Base-by-base conservation (phyloP, 2,888 invertebrate genomes). In the Diplazon laetatorius region DNA sequence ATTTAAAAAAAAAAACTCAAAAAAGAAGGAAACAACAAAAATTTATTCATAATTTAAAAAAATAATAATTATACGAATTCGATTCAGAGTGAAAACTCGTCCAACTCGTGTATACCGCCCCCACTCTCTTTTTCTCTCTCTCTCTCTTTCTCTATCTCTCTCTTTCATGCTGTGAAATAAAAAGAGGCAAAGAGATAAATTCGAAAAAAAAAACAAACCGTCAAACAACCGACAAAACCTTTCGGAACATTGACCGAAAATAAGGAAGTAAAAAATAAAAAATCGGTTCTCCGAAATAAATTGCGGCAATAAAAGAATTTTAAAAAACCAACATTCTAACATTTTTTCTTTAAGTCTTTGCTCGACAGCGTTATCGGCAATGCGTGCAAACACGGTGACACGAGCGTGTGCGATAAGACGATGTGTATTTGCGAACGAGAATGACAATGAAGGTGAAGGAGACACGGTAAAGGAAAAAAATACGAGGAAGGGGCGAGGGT, bases 401-500 rank as follows among this genome's bases (percentile, higher is more conserved):
- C 50, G 62, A 77, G 20, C 71, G 35, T 37, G 70, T 48, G 70
- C 52, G 55, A 68, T 77, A 72, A 77, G 62, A 60, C n/a, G 16
- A 8, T 20, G n/a, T 44, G 35, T 12, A 44, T 25, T n/a, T 55
- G 52, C 37, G 30, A 50, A 60, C 48, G 35, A 66, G 52, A n/a
- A n/a, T n/a, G n/a, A n/a, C n/a, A n/a, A n/a, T n/a, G n/a, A n/a
- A n/a, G n/a, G n/a, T n/a, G n/a, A n/a, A n/a, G n/a, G n/a, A n/a
- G n/a, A n/a, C n/a, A n/a, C n/a, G n/a, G n/a, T n/a, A n/a, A n/a
- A n/a, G n/a, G n/a, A n/a, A n/a, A n/a, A n/a, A n/a, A n/a, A n/a
- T n/a, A n/a, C n/a, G n/a, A n/a, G 37, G 44, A 14, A n/a, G 12
- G 10, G 57, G 22, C 50, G 50, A 22, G 52, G 44, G 20, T 30